Percentiles rank a stretch among this genome's conserved stretches.
Conservation (phyloP, 2,888 invertebrate genomes). For the Operophtera brumata region DNA sequence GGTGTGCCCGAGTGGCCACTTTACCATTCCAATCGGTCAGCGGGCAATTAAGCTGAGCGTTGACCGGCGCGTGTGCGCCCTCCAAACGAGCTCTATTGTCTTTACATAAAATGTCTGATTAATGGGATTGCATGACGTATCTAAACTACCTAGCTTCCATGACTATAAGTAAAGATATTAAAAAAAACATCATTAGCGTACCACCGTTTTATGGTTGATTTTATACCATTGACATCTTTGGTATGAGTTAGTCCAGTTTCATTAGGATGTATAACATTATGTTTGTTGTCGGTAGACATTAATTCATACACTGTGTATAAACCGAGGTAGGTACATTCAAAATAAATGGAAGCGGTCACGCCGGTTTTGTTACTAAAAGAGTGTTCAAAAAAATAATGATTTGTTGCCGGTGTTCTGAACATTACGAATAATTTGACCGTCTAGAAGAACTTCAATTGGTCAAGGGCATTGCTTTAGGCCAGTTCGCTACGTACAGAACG, state of each 20-base stretch:
- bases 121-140: constrained; percentile 15
- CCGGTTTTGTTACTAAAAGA: constrained; percentile 6
- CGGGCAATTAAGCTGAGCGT: constrained; percentile 67
- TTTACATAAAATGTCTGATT: constrained; percentile 33
- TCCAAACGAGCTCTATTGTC: constrained; percentile 39
- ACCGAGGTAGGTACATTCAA: too few species aligned
- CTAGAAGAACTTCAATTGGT: constrained; percentile 57
- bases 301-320: too few species aligned
- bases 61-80: constrained; percentile 47
- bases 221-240: too few species aligned
- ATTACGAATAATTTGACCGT: constrained; percentile 48
- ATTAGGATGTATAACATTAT: too few species aligned
- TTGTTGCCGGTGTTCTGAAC: constrained; percentile 6
- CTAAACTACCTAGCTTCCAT: background rate
- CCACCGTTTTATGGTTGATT: too few species aligned
- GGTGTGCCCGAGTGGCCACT: constrained; percentile 73
- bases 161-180: too few species aligned
- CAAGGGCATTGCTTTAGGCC: constrained; percentile 56
- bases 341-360: constrained; percentile 15
- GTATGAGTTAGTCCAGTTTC: too few species aligned
- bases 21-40: constrained; percentile 73
- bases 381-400: constrained; percentile 5
- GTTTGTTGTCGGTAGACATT: too few species aligned
- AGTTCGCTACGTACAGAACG: constrained; percentile 51
- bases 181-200: too few species aligned